Percentiles rank a stretch among this genome's conserved stretches.
Evolutionary conservation across 1,140 invertebrate genomes (phyloP).

Genomic region (Micrasema longulum): DNA sequence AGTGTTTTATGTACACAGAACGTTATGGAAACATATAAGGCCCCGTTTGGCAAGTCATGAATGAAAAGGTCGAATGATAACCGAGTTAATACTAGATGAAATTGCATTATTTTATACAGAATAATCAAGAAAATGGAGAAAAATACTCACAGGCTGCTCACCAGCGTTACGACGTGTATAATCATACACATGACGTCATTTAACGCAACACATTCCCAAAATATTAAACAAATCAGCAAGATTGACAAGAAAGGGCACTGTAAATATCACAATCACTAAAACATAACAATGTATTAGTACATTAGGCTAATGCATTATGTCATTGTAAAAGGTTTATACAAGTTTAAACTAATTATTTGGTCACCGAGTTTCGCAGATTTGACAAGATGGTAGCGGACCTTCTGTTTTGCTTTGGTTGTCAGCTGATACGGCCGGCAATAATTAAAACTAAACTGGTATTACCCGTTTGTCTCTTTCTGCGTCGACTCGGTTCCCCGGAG

Average conservation of each 20-base stretch:
- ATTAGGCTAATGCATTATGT: slow-evolving; percentile 62
- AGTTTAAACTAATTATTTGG: slow-evolving; percentile 68
- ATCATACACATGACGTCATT: slow-evolving; percentile 70
- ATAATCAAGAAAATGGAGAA: slow-evolving; percentile 61
- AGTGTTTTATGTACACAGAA: slow-evolving; percentile 32
- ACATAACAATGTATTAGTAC: slow-evolving; percentile 62
- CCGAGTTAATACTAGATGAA: not conserved
- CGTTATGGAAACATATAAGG: slow-evolving; percentile 29
- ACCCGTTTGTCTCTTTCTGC: slow-evolving; percentile 27
- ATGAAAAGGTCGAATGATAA: slow-evolving; percentile 37
- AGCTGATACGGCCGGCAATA: slow-evolving; percentile 65
- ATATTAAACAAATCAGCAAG: slow-evolving; percentile 65
- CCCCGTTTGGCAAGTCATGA: slow-evolving; percentile 32
- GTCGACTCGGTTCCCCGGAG: not conserved
- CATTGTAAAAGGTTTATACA: slow-evolving; percentile 64
- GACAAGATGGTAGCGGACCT: slow-evolving; percentile 70
- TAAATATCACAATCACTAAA: slow-evolving; percentile 62
- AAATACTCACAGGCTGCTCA: slow-evolving; percentile 68
- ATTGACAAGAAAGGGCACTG: slow-evolving; percentile 57
- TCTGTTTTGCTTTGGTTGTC: slow-evolving; percentile 71
- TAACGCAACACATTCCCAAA: slow-evolving; percentile 67
- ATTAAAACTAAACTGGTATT: slow-evolving; percentile 7
- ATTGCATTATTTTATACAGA: slow-evolving; percentile 40
- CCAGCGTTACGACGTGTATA: slow-evolving; percentile 65
- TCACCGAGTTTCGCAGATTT: slow-evolving; percentile 66